These are phyloP conservation scores for Aurelia sp. DNA, from an alignment of 30 jellyfish, hydroid and myxozoan genomes.

Conservation along the genomic window DNA sequence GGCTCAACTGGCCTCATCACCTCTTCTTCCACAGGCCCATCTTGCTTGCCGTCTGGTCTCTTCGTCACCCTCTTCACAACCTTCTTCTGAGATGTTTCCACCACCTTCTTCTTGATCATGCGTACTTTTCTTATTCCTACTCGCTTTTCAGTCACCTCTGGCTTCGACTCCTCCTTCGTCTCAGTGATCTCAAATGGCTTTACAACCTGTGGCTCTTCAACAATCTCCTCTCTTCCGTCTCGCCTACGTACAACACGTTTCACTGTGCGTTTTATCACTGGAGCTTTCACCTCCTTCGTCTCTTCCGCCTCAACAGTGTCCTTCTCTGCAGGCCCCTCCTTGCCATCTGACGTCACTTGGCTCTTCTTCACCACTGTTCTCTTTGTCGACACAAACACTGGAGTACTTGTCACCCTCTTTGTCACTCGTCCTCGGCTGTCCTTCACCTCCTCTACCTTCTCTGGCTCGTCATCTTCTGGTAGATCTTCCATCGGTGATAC, in stretches of 20 bases:
- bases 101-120: constrained; percentile 66
- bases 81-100: constrained; percentile 69
- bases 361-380: constrained; percentile 56
- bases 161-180: constrained; percentile 67
- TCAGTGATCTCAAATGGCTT: constrained; percentile 63
- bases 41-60: constrained; percentile 80
- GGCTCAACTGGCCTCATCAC: constrained; percentile 79
- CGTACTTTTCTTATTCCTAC: constrained; percentile 50
- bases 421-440: constrained; percentile 66
- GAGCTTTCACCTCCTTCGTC: constrained; percentile 48
- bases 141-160: constrained; percentile 61
- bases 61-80: constrained; percentile 62
- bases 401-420: constrained; percentile 58
- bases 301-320: constrained; percentile 76
- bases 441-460: constrained; percentile 56
- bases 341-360: constrained; percentile 82
- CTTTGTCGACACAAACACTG: constrained; percentile 70
- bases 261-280: constrained; percentile 35
- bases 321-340: constrained; percentile 70
- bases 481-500: constrained; percentile 66
- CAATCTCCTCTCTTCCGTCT: constrained; percentile 67
- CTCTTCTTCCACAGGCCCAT: constrained; percentile 81
- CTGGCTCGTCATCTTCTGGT: constrained; percentile 79
- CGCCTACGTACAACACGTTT: constrained; percentile 68
- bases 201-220: constrained; percentile 65